Evolutionary conservation across 2,888 invertebrate species (phyloP), one percentile per base, ranked within the genome.

Genomic region (Drosophila yooni): DNA sequence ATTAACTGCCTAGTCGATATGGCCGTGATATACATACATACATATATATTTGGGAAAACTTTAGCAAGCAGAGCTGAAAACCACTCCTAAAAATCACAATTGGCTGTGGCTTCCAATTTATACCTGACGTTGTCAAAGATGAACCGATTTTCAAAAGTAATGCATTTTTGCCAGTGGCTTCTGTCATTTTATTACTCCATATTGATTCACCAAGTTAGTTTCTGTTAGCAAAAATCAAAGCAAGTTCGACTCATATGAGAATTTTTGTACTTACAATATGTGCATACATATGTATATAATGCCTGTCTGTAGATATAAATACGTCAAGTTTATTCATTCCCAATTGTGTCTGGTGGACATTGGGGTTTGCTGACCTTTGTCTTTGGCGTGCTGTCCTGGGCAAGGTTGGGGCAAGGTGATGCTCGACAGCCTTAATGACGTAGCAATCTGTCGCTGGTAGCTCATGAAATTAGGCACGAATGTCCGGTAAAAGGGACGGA

Each of bases 401-500:
- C 25, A 15, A 25, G 46, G 15, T 46, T 25, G 46, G 46, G 27
- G 43, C 33, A 53, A 52, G 56, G 43, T 68, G 51, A 50, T 25
- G 46, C 31, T 57, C 11, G 33, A 52, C 50, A 71, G 68, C 66
- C 73, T 71, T 85, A 86, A 88, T 85, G 88, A 85, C 82, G 75
- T 75, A 69, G 82, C 86, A 82, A 86, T 86, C 88, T 86, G 85
- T 83, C 85, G 77, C 70, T 67, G 85, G 67, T 73, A 78, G 83
- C 86, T 85, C 85, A 86, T 85, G 86, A 88, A 88, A 88, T 88
- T 86, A 86, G 86, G 78, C 83, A 76, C 74, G 65, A 83, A 77
- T 81, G 83, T 83, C 83, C 86, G 86, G 83, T 65, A 43, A 50
- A 59, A 10, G 3, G 40, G 34, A n/a, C 48, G 56, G 40, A 29